Evolutionary conservation across 92 coral and sea anemone genomes (phyloP).

Genomic region (Porites rus): DNA sequence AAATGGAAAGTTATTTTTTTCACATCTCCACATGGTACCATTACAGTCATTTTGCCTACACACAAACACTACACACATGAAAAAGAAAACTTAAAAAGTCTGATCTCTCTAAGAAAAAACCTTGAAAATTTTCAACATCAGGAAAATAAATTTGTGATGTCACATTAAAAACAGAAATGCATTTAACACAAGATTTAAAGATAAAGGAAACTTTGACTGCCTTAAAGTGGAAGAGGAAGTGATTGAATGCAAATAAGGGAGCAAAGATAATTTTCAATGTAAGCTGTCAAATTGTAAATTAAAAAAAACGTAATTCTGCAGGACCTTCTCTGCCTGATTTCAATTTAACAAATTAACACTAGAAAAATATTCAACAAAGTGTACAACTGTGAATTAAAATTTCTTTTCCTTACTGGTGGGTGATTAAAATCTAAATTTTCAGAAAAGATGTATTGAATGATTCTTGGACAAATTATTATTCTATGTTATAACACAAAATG

Average conservation of each 20-base stretch:
- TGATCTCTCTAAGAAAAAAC: no score
- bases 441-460: not conserved
- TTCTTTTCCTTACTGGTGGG: not conserved
- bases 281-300: slow-evolving; percentile 12
- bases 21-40: slow-evolving; percentile 17
- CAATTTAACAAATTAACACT: slow-evolving; percentile 23
- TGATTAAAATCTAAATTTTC: not conserved
- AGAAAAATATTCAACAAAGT: not conserved
- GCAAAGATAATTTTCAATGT: not conserved
- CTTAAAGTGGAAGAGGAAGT: slow-evolving; percentile 4
- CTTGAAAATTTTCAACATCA: not conserved
- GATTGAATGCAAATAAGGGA: slow-evolving; percentile 31
- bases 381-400: slow-evolving; percentile 12
- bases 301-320: slow-evolving; percentile 10
- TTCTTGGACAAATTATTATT: not conserved
- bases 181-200: not conserved
- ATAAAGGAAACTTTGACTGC: slow-evolving; percentile 19
- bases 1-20: slow-evolving; percentile 25
- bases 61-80: no score
- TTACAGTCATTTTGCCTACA: not conserved
- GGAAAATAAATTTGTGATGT: not conserved
- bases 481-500: not conserved
- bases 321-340: not conserved
- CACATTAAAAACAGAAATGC: not conserved
- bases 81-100: not conserved